Conservation (phyloP, 2,888 invertebrate genomes). For the Epinotia nisella region DNA sequence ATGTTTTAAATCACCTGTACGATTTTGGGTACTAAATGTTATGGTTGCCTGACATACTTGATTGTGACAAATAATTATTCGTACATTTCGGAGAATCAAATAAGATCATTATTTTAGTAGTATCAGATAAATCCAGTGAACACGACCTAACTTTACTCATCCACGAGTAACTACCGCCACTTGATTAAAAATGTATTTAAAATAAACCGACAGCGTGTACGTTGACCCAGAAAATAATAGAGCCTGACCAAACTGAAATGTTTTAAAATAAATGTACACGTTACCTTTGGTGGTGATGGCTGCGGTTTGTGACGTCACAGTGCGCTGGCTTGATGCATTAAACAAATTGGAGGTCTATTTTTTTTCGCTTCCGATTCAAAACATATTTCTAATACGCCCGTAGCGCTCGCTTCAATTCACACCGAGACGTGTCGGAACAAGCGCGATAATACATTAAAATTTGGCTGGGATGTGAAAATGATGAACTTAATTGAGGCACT, state of each 20-base stretch:
- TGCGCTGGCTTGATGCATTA: constrained; percentile 11
- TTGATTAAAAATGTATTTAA: neutral
- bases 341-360: neutral
- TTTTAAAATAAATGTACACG: constrained; percentile 36
- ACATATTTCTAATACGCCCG: neutral
- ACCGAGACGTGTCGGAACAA: neutral
- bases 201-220: neutral
- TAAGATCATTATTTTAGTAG: too few species aligned
- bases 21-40: too few species aligned
- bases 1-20: too few species aligned
- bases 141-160: neutral
- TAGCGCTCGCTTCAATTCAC: neutral
- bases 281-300: constrained; percentile 27
- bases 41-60: too few species aligned
- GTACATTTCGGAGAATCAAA: too few species aligned
- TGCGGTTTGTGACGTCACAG: constrained; percentile 23
- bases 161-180: too few species aligned
- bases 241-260: constrained; percentile 24
- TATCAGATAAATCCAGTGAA: neutral
- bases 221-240: constrained; percentile 30
- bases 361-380: neutral
- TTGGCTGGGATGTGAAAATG: too few species aligned
- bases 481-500: neutral
- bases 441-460: too few species aligned
- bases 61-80: too few species aligned